Evolutionary conservation across 2,888 invertebrate species (phyloP).

Genomic region (Cremastobaeus sp.): DNA sequence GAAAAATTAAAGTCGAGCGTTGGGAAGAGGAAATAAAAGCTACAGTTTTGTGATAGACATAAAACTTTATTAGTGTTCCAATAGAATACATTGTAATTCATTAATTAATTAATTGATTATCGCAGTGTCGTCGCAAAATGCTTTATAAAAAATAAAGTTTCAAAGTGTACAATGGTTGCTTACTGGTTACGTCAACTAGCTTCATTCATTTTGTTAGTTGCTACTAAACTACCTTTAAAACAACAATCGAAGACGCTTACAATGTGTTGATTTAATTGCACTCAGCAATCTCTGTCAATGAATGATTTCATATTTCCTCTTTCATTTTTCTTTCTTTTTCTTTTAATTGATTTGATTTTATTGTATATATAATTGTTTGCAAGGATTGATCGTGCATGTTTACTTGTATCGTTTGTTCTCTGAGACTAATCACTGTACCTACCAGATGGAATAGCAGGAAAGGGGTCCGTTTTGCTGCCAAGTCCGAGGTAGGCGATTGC

Average conservation of each 20-base stretch:
- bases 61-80: conserved; percentile 50
- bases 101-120: neutral
- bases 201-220: conserved; percentile 8
- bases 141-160: conserved; percentile 30
- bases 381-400: neutral
- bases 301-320: too few species aligned
- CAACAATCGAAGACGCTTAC: conserved; percentile 29
- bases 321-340: too few species aligned
- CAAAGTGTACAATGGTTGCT: conserved; percentile 16
- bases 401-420: conserved; percentile 38
- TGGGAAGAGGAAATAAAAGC: conserved; percentile 52
- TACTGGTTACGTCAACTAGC: conserved; percentile 1
- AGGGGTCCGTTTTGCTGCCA: conserved; percentile 74
- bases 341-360: too few species aligned
- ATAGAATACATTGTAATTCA: conserved; percentile 29
- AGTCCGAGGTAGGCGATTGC: conserved; percentile 78
- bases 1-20: conserved; percentile 14
- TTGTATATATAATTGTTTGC: neutral
- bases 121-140: neutral
- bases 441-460: conserved; percentile 74
- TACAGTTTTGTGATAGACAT: conserved; percentile 34
- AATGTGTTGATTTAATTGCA: conserved; percentile 8
- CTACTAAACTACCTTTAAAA: neutral
- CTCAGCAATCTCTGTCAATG: too few species aligned
- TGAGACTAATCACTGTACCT: conserved; percentile 69